Base-by-base conservation (phyloP, 2,888 invertebrate genomes). In the Acrobasis repandana region DNA sequence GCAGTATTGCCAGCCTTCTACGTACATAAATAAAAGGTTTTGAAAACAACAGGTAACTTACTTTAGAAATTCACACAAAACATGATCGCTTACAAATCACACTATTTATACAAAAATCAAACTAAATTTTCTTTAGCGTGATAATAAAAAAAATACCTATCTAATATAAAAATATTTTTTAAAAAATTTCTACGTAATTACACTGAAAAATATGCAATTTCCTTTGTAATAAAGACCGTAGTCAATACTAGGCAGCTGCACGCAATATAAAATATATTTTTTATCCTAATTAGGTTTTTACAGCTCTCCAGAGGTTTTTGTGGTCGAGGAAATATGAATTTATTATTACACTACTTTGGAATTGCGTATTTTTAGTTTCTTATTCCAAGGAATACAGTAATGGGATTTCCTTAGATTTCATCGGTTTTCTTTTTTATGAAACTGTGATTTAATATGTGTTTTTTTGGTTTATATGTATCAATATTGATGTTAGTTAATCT, bases 261-360 rank as follows among this genome's bases (percentile, higher is more conserved):
- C n/a, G n/a, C 1, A 43, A 43, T 43, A 43, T n/a, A 43, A 43
- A 43, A 43, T 43, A 43, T 11, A 43, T 14, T 43, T 43, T 43
- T 11, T 43, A 43, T 43, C 43, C 14, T n/a, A 43, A 43, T 43
- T 43, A 43, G n/a, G n/a, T 43, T 33, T 50, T 20, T 38, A 5
- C 38, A 38, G 38, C 38, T 54, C 38, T 38, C 38, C 1, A 1
- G 38, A 54, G 54, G 20, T n/a, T 18, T 36, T 11, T 34, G 52
- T 38, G 54, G 54, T 36, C 10, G 20, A n/a, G 43, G 11, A 38
- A 54, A 54, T 54, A 54, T 54, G 38, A 54, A 54, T 43, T 54
- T 38, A 38, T 54, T 54, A 43, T 54, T 36, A 43, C 2, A 54
- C 43, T 14, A 38, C 54, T 54, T 54, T 20, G 38, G 38, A 16